These are phyloP conservation scores for Aegotheles bennettii DNA, from an alignment of 2,113 vertebrate genomes.

Conservation along the genomic window DNA sequence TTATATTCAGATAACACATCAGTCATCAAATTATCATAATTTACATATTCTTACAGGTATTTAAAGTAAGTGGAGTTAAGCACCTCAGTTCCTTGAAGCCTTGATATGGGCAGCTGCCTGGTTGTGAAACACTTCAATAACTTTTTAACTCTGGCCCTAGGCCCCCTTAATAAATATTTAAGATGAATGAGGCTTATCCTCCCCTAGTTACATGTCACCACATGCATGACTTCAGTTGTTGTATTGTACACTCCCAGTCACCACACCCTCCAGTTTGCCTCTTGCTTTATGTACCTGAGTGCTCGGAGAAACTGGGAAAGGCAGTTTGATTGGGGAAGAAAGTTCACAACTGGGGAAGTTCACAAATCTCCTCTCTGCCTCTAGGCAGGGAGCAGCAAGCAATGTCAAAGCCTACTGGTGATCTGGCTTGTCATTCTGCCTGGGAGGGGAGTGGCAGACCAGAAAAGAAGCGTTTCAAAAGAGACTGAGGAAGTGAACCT, in stretches of 20 bases:
- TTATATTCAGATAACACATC: not conserved
- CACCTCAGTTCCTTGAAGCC: not conserved
- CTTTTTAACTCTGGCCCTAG: not conserved
- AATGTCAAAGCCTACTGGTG: not conserved
- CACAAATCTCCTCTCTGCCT: not conserved
- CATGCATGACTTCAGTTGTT: not conserved
- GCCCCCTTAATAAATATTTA: not conserved
- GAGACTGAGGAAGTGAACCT: not conserved
- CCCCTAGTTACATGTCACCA: not conserved
- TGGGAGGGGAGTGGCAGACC: not conserved
- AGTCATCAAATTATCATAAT: not conserved
- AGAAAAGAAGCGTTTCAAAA: not conserved
- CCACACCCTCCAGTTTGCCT: not conserved
- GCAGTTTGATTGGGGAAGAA: not conserved
- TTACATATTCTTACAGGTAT: not conserved
- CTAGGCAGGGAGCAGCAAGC: not conserved
- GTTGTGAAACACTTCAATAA: not conserved
- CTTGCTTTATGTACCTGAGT: not conserved
- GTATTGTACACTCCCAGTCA: not conserved
- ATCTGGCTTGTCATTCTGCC: not conserved
- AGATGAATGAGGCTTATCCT: not conserved
- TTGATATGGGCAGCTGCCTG: not conserved
- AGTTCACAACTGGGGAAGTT: not conserved
- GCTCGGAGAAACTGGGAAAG: not conserved
- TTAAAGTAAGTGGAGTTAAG: not conserved